Conservation (phyloP, 2,113 vertebrate species). For the Rattus rattus region DNA sequence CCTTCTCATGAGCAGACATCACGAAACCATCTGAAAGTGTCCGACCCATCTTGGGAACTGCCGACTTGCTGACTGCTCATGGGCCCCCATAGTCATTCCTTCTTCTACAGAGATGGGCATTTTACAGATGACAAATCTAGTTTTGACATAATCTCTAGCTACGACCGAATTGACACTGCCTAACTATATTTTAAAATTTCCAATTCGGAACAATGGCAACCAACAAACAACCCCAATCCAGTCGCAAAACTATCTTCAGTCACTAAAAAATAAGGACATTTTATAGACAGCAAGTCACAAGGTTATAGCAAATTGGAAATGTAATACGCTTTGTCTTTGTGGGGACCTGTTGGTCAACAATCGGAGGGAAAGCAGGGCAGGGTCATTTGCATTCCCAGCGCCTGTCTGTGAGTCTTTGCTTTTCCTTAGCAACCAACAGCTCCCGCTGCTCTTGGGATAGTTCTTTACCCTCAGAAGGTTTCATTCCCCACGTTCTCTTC, state of each 20-base stretch:
- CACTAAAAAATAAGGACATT: neutral
- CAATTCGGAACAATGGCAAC: constrained; percentile 27
- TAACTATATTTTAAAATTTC: constrained; percentile 56
- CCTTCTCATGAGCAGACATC: neutral
- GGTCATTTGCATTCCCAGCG: neutral
- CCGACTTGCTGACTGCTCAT: too few species aligned
- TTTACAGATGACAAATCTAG: neutral
- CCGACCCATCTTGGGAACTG: neutral
- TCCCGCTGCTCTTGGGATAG: neutral
- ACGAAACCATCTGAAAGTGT: neutral
- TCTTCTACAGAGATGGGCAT: neutral
- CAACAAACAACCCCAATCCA: neutral
- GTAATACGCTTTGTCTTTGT: neutral
- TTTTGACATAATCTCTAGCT: constrained; percentile 54
- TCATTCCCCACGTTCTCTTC: constrained; percentile 4
- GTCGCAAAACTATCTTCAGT: constrained; percentile 5
- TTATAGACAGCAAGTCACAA: constrained; percentile 15
- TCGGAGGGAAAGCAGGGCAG: neutral
- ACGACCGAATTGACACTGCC: constrained; percentile 7
- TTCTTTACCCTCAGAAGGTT: neutral
- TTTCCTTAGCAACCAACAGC: constrained; percentile 1
- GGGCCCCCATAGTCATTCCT: neutral
- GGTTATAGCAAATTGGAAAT: constrained; percentile 37
- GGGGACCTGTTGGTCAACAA: neutral
- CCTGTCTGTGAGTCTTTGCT: neutral